Evolutionary conservation across 2,113 vertebrate genomes (phyloP).

Genomic region (Mormyrus lacerda): DNA sequence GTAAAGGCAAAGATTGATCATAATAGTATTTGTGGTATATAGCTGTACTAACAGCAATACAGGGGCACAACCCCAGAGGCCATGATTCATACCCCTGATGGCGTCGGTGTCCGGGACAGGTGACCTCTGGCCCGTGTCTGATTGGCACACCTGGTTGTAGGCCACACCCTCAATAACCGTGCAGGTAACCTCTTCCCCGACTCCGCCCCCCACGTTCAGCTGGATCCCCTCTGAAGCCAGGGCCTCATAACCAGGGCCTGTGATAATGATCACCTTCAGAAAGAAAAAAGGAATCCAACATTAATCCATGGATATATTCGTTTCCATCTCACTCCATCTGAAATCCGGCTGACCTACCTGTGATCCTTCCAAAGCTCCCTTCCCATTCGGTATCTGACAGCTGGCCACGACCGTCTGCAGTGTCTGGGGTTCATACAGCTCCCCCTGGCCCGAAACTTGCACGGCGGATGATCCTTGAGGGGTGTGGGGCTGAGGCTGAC

Average conservation of each 20-base stretch:
- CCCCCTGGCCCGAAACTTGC: conserved; percentile 48
- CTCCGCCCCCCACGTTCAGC: conserved; percentile 60
- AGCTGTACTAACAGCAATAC: too few species aligned
- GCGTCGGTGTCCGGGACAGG: conserved; percentile 43
- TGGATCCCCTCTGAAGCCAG: conserved; percentile 75
- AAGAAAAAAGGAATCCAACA: not conserved
- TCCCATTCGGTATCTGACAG: conserved; percentile 66
- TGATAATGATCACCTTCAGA: conserved; percentile 76
- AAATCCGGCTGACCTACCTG: conserved; percentile 53
- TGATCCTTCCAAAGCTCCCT: conserved; percentile 61
- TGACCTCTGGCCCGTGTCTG: conserved; percentile 38
- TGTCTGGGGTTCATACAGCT: conserved; percentile 63
- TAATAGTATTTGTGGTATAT: too few species aligned
- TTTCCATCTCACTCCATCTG: not conserved
- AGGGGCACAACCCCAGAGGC: too few species aligned
- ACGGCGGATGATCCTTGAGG: conserved; percentile 26
- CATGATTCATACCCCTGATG: conserved; percentile 41
- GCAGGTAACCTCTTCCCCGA: conserved; percentile 68
- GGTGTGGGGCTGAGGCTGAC: conserved; percentile 25
- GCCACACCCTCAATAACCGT: conserved; percentile 66
- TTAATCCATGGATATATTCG: not conserved
- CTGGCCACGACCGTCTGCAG: conserved; percentile 65
- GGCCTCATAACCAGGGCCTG: conserved; percentile 72
- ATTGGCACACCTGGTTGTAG: conserved; percentile 58
- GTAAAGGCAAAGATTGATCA: not conserved